These are phyloP conservation scores for Epizoanthus scotinus DNA, from an alignment of 92 coral and sea anemone genomes.

Conservation along the genomic window DNA sequence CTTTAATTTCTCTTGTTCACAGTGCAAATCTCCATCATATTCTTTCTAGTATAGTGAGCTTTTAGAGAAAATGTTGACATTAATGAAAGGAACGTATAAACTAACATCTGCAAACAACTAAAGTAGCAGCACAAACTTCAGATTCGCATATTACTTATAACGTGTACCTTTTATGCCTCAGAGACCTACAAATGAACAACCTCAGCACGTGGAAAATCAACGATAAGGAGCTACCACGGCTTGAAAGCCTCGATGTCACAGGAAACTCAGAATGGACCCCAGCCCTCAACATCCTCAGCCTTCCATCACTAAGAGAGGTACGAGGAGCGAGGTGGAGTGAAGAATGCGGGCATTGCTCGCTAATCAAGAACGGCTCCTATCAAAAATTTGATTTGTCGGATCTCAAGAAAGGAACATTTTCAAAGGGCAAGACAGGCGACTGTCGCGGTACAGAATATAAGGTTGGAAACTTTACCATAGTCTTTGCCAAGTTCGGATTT, in stretches of 20 bases:
- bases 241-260: constrained; percentile 46
- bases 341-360: constrained; percentile 48
- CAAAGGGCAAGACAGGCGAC: constrained; percentile 14
- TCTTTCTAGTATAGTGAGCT: too few species aligned
- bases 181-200: background rate
- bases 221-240: constrained; percentile 39
- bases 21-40: too few species aligned
- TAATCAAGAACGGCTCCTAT: constrained; percentile 47
- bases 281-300: constrained; percentile 46
- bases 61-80: too few species aligned
- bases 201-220: background rate
- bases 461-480: constrained; percentile 1
- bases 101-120: too few species aligned
- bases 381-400: constrained; percentile 2
- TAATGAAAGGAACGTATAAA: too few species aligned
- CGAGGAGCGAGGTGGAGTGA: constrained; percentile 58
- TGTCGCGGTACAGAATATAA: constrained; percentile 26
- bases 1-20: too few species aligned
- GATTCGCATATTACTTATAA: background rate
- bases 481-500: constrained; percentile 9
- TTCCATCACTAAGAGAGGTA: constrained; percentile 46
- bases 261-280: constrained; percentile 45
- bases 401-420: constrained; percentile 12
- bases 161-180: background rate
- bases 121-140: too few species aligned